phyloP scores from a whole-genome alignment of 1,140 invertebrate species.

The Mactra quadrangularis region DNA sequence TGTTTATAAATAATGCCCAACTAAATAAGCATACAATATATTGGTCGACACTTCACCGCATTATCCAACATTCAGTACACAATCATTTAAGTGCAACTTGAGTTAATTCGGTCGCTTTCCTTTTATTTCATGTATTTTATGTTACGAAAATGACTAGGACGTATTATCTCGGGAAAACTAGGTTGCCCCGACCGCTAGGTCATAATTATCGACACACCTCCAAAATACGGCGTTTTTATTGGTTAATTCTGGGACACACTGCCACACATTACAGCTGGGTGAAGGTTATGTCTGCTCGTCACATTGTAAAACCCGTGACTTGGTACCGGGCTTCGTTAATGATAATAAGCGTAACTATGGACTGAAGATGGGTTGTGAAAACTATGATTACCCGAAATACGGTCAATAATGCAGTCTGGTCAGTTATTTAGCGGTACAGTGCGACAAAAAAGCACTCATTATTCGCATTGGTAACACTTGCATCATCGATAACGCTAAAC shows the following conservation, averaged over 20 bases:
- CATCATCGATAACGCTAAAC: background rate
- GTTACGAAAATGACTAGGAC: too few species aligned
- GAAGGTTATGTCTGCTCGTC: background rate
- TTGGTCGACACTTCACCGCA: too few species aligned
- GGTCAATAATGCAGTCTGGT: background rate
- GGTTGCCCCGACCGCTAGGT: too few species aligned
- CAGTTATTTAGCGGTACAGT: background rate
- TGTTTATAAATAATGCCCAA: too few species aligned
- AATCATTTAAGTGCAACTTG: too few species aligned
- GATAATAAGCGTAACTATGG: background rate
- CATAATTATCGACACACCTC: slow-evolving; percentile 58
- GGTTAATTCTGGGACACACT: slow-evolving; percentile 19
- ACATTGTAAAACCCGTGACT: slow-evolving; percentile 3
- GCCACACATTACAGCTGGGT: slow-evolving; percentile 4
- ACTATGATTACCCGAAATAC: background rate
- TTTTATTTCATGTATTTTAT: too few species aligned
- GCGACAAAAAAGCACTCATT: background rate
- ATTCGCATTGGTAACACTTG: background rate
- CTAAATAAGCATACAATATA: too few species aligned
- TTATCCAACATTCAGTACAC: too few species aligned
- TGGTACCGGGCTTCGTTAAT: background rate
- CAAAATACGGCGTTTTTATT: background rate
- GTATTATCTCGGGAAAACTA: too few species aligned
- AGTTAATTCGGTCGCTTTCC: too few species aligned
- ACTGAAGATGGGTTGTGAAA: background rate